phyloP scores from a whole-genome alignment of 2,888 invertebrate genomes.

The Phortica magna region DNA sequence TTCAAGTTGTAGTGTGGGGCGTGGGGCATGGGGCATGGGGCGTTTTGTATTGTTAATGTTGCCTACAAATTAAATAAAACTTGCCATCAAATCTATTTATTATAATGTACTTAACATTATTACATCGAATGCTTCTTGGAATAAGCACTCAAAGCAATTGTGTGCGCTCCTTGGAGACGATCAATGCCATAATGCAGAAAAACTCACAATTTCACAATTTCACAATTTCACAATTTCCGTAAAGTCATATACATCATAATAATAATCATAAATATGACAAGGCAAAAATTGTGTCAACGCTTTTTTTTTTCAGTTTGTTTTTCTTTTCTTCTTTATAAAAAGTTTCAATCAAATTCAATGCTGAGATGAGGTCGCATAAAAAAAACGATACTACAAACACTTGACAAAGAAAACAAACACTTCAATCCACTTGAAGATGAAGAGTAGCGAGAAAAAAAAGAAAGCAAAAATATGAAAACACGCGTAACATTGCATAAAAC shows the following conservation, averaged over 20 bases:
- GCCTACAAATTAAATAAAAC: no score
- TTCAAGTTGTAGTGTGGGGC: no score
- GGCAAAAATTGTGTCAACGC: conserved; percentile 22
- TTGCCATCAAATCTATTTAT: no score
- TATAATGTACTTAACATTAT: background rate
- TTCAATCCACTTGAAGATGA: background rate
- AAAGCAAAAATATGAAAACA: background rate
- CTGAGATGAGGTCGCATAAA: background rate
- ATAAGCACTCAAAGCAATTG: background rate
- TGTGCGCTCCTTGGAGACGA: background rate
- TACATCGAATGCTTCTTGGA: background rate
- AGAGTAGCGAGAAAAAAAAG: background rate
- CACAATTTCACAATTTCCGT: background rate
- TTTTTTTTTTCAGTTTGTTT: background rate
- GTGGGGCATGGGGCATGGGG: no score
- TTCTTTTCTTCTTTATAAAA: background rate
- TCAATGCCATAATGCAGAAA: background rate
- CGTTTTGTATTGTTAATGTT: no score
- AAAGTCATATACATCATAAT: background rate
- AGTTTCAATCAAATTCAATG: conserved; percentile 13
- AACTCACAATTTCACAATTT: no score
- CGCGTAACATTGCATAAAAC: background rate
- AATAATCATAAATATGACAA: conserved; percentile 8
- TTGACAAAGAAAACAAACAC: background rate
- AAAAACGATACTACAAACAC: background rate